A percentile compares a stretch with the other conserved stretches of the same genome.
Evolutionary conservation across 1,140 invertebrate species (phyloP).

Genomic region (Uloborus diversus): DNA sequence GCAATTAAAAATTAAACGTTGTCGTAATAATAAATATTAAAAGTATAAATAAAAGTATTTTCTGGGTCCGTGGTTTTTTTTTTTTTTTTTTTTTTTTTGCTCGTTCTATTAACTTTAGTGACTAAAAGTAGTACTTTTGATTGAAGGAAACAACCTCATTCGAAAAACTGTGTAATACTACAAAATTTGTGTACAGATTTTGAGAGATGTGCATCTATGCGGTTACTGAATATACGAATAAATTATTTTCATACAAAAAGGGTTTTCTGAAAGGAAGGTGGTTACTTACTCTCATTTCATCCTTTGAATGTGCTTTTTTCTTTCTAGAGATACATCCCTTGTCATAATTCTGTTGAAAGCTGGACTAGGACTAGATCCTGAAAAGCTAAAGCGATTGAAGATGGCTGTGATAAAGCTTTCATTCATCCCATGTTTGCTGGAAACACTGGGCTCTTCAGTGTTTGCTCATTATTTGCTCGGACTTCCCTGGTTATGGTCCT

Average conservation of each 20-base stretch:
- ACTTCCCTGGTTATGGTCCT: constrained; percentile 87
- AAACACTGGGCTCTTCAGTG: constrained; percentile 76
- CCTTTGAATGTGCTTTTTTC: background rate
- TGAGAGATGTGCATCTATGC: background rate
- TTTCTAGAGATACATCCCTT: constrained; percentile 82
- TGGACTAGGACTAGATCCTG: constrained; percentile 89
- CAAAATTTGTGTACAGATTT: background rate
- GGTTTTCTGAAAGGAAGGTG: too few relatives aligned
- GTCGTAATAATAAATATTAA: background rate
- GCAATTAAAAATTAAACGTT: too few relatives aligned
- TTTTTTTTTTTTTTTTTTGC: too few relatives aligned
- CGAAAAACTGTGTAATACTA: background rate
- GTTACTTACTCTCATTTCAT: background rate
- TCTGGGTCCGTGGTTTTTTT: too few relatives aligned
- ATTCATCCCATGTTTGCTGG: constrained; percentile 83
- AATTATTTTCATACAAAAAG: background rate
- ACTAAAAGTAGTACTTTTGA: too few relatives aligned
- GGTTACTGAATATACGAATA: background rate
- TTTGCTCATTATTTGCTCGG: constrained; percentile 78
- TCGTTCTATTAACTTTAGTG: too few relatives aligned
- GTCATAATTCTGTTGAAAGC: constrained; percentile 92
- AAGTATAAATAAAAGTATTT: too few relatives aligned
- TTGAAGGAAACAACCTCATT: too few relatives aligned
- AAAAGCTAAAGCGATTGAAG: constrained; percentile 80
- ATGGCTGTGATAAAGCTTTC: constrained; percentile 82